Conservation (phyloP, 2,888 invertebrate species). For the Orthonevra nobilis region DNA sequence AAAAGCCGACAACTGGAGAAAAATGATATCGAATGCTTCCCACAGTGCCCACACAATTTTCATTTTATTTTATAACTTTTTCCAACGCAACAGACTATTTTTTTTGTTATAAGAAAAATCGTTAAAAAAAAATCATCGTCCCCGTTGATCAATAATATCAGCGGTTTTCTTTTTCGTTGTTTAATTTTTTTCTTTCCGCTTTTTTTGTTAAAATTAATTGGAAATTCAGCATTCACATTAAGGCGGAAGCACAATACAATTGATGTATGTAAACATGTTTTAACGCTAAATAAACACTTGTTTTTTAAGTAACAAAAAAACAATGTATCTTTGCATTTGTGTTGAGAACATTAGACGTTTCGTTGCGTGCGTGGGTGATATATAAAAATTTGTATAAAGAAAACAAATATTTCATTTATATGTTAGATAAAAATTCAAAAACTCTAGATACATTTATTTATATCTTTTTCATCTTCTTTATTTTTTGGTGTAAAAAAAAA, state of each 20-base stretch:
- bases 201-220: conserved; percentile 30
- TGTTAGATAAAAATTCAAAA: conserved; percentile 1
- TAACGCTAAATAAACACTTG: conserved; percentile 33
- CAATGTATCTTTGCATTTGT: too few species aligned
- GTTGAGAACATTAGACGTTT: conserved; percentile 17
- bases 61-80: not conserved
- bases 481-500: too few species aligned
- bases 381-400: conserved; percentile 15
- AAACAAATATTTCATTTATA: conserved; percentile 23
- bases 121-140: conserved; percentile 1
- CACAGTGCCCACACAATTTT: conserved; percentile 1
- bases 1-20: conserved; percentile 34
- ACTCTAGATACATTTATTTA: not conserved
- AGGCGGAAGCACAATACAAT: conserved; percentile 39
- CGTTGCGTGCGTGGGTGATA: conserved; percentile 15
- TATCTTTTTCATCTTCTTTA: not conserved
- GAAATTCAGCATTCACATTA: conserved; percentile 26
- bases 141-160: conserved; percentile 26
- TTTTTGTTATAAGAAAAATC: conserved; percentile 13
- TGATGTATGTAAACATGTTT: conserved; percentile 13
- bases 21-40: conserved; percentile 42
- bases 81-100: not conserved
- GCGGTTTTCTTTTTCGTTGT: not conserved
- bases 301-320: too few species aligned
- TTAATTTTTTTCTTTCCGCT: not conserved